Percentiles rank a stretch among this genome's conserved stretches.
phyloP scores from a whole-genome alignment of 2,888 invertebrate genomes.

The Harmothoe impar region DNA sequence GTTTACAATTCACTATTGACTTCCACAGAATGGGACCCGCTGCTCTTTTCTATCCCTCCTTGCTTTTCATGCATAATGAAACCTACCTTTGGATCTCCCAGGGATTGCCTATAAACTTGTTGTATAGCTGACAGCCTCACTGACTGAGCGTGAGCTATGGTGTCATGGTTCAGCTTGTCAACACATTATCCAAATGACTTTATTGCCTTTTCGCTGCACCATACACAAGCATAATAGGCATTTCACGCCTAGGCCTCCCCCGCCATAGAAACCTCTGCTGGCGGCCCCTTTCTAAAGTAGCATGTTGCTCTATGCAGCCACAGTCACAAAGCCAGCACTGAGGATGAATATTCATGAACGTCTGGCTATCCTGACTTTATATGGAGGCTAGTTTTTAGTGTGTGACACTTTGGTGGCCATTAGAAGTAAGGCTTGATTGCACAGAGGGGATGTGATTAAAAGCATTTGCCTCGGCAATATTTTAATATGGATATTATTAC shows the following conservation, averaged over 20 bases:
- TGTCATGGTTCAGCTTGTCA: background rate
- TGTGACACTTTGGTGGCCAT: background rate
- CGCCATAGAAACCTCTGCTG: background rate
- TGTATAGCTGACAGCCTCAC: background rate
- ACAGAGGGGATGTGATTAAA: background rate
- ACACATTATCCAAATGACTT: conserved; percentile 2
- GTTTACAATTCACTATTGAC: conserved; percentile 4
- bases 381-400: background rate
- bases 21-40: background rate
- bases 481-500: too few species aligned
- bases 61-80: background rate
- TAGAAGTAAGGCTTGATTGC: background rate
- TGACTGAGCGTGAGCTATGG: background rate
- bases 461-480: background rate
- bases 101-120: background rate
- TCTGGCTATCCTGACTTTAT: background rate
- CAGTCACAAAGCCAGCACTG: background rate
- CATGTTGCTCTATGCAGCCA: background rate
- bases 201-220: conserved; percentile 9
- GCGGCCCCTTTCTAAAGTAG: background rate
- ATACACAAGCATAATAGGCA: background rate
- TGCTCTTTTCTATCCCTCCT: background rate
- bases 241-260: background rate
- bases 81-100: background rate
- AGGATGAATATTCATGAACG: conserved; percentile 43